Evolutionary conservation across 1,140 invertebrate species (phyloP).

Genomic region (Mamestra configurata): DNA sequence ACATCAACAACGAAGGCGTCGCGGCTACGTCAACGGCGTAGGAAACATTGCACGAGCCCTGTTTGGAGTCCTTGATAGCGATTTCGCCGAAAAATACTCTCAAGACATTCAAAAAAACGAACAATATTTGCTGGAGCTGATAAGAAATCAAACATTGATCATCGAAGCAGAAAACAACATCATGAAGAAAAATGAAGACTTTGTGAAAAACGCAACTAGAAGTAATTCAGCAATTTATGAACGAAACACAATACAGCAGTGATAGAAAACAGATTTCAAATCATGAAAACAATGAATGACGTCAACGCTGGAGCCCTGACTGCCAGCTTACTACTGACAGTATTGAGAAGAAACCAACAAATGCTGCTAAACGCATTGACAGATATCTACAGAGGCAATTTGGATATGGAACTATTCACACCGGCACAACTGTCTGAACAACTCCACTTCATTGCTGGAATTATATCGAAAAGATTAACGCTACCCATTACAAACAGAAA

Average conservation of each 20-base stretch:
- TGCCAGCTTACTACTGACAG: neutral
- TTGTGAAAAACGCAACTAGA: neutral
- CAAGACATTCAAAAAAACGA: neutral
- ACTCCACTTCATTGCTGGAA: constrained; percentile 5
- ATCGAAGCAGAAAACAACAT: no score
- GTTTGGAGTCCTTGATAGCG: constrained; percentile 2
- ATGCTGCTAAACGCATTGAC: constrained; percentile 1
- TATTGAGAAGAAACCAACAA: neutral
- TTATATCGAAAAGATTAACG: constrained; percentile 2
- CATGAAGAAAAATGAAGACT: neutral
- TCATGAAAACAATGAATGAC: no score
- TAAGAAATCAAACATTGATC: neutral
- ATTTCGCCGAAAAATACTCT: neutral
- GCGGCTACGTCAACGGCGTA: no score
- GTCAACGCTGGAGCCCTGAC: neutral
- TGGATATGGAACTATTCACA: neutral
- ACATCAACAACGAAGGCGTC: constrained; percentile 1
- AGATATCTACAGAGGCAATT: constrained; percentile 5
- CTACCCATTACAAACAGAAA: neutral
- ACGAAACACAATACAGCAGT: neutral
- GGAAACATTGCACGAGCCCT: neutral
- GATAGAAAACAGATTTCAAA: neutral
- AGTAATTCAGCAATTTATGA: neutral
- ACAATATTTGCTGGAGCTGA: neutral
- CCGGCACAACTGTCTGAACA: neutral